Conservation (phyloP, 2,888 invertebrate species). For the Tinea semifulvella region DNA sequence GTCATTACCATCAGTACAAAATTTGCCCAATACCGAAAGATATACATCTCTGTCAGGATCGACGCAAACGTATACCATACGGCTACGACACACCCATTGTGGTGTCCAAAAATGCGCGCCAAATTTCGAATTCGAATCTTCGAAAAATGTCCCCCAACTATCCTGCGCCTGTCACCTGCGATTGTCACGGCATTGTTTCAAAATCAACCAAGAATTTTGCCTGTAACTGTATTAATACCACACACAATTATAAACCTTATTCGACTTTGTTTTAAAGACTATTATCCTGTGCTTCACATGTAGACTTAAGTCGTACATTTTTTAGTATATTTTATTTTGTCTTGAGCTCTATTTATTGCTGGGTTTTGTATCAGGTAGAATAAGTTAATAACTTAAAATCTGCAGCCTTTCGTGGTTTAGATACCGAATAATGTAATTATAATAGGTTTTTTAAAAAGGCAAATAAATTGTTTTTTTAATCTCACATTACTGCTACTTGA, state of each 20-base stretch:
- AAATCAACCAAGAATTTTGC: background rate
- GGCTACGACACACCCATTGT: background rate
- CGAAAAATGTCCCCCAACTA: slow-evolving; percentile 6
- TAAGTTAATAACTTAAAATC: slow-evolving; percentile 44
- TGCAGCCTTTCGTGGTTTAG: no score
- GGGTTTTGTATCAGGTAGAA: slow-evolving; percentile 38
- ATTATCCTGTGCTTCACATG: background rate
- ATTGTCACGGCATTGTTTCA: slow-evolving; percentile 53
- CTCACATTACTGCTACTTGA: no score
- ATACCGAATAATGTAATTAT: no score
- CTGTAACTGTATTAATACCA: background rate
- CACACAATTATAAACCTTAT: background rate
- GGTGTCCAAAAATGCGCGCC: slow-evolving; percentile 8
- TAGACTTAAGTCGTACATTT: background rate
- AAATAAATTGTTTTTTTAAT: no score
- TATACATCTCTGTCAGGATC: slow-evolving; percentile 1
- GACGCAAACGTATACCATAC: background rate
- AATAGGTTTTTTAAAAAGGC: no score
- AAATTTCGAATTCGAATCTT: slow-evolving; percentile 5
- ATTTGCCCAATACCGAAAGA: no score
- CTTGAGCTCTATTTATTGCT: slow-evolving; percentile 50
- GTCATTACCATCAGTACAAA: no score
- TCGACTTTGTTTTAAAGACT: background rate
- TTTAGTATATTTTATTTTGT: slow-evolving; percentile 30
- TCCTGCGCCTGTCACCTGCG: slow-evolving; percentile 49